phyloP scores from a whole-genome alignment of 2,888 invertebrate genomes.

The Eristalis tenax region DNA sequence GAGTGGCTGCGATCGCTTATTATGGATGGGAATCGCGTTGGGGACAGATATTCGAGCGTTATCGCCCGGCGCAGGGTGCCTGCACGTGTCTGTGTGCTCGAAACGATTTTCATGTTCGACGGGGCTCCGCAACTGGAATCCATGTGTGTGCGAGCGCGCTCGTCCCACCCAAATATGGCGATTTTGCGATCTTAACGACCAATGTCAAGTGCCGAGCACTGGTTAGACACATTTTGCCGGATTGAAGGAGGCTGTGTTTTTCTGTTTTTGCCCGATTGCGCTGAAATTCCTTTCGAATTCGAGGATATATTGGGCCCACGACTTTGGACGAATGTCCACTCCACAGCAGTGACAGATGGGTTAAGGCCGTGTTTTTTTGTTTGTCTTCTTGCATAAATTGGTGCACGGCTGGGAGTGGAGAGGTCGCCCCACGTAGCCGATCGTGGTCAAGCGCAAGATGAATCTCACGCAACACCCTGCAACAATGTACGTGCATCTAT shows the following conservation, averaged over 20 bases:
- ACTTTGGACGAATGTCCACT: background rate
- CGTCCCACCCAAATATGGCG: constrained; percentile 59
- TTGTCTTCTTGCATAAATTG: background rate
- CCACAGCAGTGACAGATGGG: background rate
- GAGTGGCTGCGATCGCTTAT: constrained; percentile 27
- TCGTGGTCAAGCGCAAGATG: no score
- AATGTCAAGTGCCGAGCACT: constrained; percentile 47
- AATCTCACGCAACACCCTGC: background rate
- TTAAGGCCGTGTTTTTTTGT: background rate
- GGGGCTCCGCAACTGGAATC: background rate
- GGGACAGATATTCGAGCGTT: background rate
- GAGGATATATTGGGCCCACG: background rate
- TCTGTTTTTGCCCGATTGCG: background rate
- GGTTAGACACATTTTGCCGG: constrained; percentile 14
- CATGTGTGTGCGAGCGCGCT: background rate
- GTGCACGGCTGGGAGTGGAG: background rate
- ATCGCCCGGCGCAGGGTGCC: constrained; percentile 34
- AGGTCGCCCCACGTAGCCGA: no score
- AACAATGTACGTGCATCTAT: constrained; percentile 1
- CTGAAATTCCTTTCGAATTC: background rate
- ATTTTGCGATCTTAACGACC: constrained; percentile 48
- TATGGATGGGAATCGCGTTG: constrained; percentile 34
- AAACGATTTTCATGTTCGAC: constrained; percentile 23
- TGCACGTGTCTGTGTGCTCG: constrained; percentile 49
- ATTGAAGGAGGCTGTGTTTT: background rate